Evolutionary conservation across 2,113 vertebrate species (phyloP).

Genomic region (Dromaius novaehollandiae): DNA sequence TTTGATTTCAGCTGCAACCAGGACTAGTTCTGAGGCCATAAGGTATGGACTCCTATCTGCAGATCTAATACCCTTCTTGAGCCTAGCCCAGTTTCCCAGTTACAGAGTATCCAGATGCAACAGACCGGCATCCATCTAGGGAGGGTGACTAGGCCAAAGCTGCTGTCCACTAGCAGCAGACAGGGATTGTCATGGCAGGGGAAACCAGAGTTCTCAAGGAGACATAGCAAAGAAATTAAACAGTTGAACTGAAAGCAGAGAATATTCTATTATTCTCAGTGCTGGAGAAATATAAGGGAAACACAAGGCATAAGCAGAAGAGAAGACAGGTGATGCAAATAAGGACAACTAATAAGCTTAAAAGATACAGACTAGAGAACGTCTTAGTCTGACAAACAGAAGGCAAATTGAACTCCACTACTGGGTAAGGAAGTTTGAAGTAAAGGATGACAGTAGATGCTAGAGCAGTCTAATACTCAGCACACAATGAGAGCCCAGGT

Average conservation of each 20-base stretch:
- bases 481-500: background rate
- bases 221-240: background rate
- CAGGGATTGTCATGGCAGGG: fast-evolving
- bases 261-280: background rate
- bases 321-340: background rate
- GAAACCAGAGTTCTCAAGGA: background rate
- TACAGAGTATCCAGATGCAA: background rate
- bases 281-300: background rate
- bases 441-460: background rate
- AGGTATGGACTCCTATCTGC: background rate
- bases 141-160: background rate
- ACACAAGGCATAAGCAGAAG: too few species aligned
- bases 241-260: background rate
- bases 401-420: background rate
- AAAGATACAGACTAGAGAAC: background rate
- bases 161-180: background rate
- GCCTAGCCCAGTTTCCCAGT: background rate
- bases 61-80: background rate
- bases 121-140: background rate
- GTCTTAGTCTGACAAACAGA: background rate
- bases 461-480: background rate
- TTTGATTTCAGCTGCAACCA: background rate
- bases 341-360: background rate
- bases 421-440: background rate
- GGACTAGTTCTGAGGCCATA: background rate